Evolutionary conservation across 1,140 invertebrate species (phyloP).

Genomic region (Nephila pilipes): DNA sequence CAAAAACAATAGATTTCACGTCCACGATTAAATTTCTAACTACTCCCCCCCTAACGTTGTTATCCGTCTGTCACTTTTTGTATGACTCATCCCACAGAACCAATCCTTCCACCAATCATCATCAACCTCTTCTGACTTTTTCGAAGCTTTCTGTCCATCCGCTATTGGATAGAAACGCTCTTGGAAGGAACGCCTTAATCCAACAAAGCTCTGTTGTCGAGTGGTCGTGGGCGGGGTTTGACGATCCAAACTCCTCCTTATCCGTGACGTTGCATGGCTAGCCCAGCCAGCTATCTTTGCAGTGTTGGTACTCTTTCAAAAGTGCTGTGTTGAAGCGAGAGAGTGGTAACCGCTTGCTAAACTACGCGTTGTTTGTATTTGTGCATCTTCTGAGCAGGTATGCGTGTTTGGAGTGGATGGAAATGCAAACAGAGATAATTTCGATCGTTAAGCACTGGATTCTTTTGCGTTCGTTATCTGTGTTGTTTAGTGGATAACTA

Average conservation of each 20-base stretch:
- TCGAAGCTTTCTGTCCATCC: background rate
- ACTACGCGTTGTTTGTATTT: background rate
- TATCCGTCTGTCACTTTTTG: slow-evolving; percentile 30
- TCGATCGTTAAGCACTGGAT: background rate
- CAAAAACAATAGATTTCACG: slow-evolving; percentile 22
- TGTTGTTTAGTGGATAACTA: background rate
- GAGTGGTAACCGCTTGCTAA: background rate
- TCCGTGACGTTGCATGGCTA: background rate
- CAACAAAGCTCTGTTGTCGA: slow-evolving; percentile 5
- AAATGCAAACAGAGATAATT: background rate
- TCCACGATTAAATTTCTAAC: background rate
- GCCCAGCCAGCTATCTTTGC: slow-evolving; percentile 16
- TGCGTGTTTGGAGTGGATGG: background rate
- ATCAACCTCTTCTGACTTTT: background rate
- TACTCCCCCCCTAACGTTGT: background rate
- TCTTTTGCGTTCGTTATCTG: background rate
- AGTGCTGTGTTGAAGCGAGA: slow-evolving; percentile 20
- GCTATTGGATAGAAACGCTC: slow-evolving; percentile 8
- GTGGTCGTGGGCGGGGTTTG: background rate
- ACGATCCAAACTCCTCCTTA: background rate
- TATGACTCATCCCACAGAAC: slow-evolving; percentile 55
- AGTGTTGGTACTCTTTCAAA: slow-evolving; percentile 29
- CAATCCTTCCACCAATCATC: slow-evolving; percentile 40
- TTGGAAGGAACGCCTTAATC: background rate
- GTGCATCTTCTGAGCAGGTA: background rate